These are phyloP conservation scores for Drosophila quinaria DNA, from an alignment of 2,888 invertebrate genomes.

Conservation along the genomic window DNA sequence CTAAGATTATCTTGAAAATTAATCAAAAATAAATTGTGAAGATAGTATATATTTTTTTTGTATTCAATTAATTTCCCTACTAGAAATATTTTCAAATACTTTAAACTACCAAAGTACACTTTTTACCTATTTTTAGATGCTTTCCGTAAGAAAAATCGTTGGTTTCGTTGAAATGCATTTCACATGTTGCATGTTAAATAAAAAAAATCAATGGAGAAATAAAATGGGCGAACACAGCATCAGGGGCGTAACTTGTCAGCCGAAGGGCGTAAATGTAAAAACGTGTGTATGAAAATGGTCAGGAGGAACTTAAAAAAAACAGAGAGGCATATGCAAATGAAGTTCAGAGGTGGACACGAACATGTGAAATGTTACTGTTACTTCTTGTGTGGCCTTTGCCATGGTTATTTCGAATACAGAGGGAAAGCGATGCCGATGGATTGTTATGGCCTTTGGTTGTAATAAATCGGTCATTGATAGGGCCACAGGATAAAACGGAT, in stretches of 20 bases:
- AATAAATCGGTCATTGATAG: slow-evolving; percentile 61
- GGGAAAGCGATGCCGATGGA: slow-evolving; percentile 19
- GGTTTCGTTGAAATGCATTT: slow-evolving; percentile 18
- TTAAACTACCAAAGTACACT: too few species aligned
- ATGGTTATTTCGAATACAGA: slow-evolving; percentile 24
- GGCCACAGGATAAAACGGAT: slow-evolving; percentile 14
- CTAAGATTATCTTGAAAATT: not conserved
- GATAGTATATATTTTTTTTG: too few species aligned
- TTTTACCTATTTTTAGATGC: slow-evolving; percentile 1
- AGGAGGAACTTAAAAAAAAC: not conserved
- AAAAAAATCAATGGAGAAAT: not conserved
- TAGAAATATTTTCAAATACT: too few species aligned
- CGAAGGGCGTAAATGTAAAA: slow-evolving; percentile 3
- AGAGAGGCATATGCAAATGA: slow-evolving; percentile 6
- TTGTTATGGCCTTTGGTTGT: slow-evolving; percentile 19
- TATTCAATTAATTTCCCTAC: too few species aligned
- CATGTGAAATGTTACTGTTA: not conserved
- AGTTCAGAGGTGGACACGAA: slow-evolving; percentile 1
- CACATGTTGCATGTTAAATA: not conserved
- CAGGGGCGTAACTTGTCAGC: not conserved
- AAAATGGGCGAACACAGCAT: not conserved
- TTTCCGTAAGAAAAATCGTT: slow-evolving; percentile 1
- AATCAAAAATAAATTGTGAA: not conserved
- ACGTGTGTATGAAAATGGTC: slow-evolving; percentile 4
- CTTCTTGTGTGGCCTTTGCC: slow-evolving; percentile 2